Evolutionary conservation across 2,113 vertebrate genomes (phyloP), one percentile per base, ranked within the genome.

Genomic region (Scartelaos histophorus): DNA sequence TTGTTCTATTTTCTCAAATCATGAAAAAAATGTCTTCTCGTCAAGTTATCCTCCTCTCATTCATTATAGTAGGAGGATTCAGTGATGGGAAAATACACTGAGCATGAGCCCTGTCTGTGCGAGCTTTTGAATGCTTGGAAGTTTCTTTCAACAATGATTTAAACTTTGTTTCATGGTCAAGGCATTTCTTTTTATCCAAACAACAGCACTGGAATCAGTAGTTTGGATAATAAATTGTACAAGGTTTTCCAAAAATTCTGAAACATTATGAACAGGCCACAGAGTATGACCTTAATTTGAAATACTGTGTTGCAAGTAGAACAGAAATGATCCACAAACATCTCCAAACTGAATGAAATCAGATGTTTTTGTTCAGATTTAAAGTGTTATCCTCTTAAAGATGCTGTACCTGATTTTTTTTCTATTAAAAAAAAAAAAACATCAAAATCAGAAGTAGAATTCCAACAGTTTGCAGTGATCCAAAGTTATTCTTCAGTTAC

Each of bases 101-200:
- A 73, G 73, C 77, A 80, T 45, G 29, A 68, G 43, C 15, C 24
- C 17, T 56, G 46, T 35, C 21, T 60, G 19, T 62, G 61, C 49
- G 60, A 66, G 34, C 21, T 35, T 13, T 35, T 22, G 21, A 60
- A 35, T 58, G 66, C 38, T 43, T 10, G 7, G 10, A 43, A 43
- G 2, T 65, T 51, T 65, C 56, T 75, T 9, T 3, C 46, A 74
- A 7, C 46, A 69, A 12, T 16, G 35, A 53, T 75, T 74, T 46
- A 22, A 54, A 71, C 67, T 60, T 71, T 1, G 13, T 73, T 76
- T 78, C 25, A 78, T 70, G 68, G 68, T 56, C 69, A 45, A n/a
- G 57, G 5, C 53, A 9, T 57, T 29, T 60, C 57, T 60, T 60
- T 60, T 13, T 22, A 70, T 70, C 49, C 34, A 70, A 71, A 71